Percentiles rank a stretch among this genome's conserved stretches.
Evolutionary conservation across 2,797 vertebrate species (phyloP).

Genomic region (Acanthurus lineatus): DNA sequence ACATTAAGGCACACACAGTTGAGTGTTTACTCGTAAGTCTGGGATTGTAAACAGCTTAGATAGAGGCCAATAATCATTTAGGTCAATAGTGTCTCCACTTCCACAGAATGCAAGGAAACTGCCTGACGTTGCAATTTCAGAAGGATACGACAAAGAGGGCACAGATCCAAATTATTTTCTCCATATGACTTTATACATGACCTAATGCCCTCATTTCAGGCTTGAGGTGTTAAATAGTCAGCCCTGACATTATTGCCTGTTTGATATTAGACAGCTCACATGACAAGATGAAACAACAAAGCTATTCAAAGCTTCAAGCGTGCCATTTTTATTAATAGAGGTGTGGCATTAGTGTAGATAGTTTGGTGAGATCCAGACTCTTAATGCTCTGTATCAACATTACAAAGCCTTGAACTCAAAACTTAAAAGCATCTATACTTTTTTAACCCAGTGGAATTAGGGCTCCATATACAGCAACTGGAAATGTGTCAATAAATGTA

Average conservation of each 20-base stretch:
- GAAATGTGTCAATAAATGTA: conserved; percentile 13
- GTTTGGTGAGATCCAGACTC: background rate
- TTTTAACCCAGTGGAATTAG: background rate
- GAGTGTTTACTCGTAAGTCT: background rate
- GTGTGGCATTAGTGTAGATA: background rate
- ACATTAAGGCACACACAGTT: background rate
- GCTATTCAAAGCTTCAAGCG: background rate
- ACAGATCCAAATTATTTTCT: background rate
- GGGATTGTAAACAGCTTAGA: background rate
- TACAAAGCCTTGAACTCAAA: background rate
- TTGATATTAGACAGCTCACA: too few relatives aligned
- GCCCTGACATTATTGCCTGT: background rate
- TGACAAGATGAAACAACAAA: background rate
- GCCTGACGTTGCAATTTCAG: conserved; percentile 1
- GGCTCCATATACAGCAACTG: background rate
- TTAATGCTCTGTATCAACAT: background rate
- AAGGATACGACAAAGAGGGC: background rate
- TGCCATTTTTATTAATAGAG: background rate
- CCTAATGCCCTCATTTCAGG: background rate
- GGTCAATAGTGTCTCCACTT: background rate
- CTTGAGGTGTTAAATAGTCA: background rate
- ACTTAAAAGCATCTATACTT: background rate
- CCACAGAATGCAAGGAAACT: background rate
- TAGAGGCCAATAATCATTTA: background rate
- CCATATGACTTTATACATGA: background rate